These are phyloP conservation scores for Lethenteron reissneri DNA, from an alignment of 2,113 vertebrate species.

Conservation along the genomic window DNA sequence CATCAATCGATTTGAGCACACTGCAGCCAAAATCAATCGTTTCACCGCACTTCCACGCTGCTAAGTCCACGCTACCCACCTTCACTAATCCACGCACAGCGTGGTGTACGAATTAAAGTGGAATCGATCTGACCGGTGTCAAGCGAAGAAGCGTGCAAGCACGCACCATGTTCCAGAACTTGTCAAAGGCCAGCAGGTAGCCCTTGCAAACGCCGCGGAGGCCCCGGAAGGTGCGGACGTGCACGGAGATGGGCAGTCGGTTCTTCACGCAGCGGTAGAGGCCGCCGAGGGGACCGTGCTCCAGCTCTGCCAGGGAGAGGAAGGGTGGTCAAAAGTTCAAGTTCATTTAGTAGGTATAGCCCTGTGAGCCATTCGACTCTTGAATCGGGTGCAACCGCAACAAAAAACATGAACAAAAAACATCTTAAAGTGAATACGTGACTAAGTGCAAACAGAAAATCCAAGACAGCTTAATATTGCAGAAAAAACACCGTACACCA, in stretches of 20 bases:
- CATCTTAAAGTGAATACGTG: too few species aligned
- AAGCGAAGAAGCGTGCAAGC: background rate
- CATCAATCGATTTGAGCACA: background rate
- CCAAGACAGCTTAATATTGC: too few species aligned
- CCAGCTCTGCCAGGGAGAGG: slow-evolving; percentile 35
- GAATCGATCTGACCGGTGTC: slow-evolving; percentile 6
- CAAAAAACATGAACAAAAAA: too few species aligned
- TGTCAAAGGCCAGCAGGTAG: slow-evolving; percentile 84
- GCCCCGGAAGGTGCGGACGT: slow-evolving; percentile 85
- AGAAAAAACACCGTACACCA: too few species aligned
- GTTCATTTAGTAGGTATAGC: too few species aligned
- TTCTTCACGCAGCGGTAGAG: slow-evolving; percentile 66
- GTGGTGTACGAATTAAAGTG: too few species aligned
- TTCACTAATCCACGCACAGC: too few species aligned
- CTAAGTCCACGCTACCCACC: background rate
- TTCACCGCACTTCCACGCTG: background rate
- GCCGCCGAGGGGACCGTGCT: slow-evolving; percentile 65
- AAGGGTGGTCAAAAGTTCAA: too few species aligned
- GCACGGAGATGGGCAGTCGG: slow-evolving; percentile 58
- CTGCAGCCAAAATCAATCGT: background rate
- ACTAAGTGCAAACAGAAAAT: too few species aligned
- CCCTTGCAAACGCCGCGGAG: slow-evolving; percentile 78
- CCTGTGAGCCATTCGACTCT: too few species aligned
- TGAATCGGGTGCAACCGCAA: too few species aligned
- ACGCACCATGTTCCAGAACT: slow-evolving; percentile 95